Percentiles rank a stretch among this genome's conserved stretches.
Conservation (phyloP, 2,113 vertebrate species). For the Ammospiza nelsoni region DNA sequence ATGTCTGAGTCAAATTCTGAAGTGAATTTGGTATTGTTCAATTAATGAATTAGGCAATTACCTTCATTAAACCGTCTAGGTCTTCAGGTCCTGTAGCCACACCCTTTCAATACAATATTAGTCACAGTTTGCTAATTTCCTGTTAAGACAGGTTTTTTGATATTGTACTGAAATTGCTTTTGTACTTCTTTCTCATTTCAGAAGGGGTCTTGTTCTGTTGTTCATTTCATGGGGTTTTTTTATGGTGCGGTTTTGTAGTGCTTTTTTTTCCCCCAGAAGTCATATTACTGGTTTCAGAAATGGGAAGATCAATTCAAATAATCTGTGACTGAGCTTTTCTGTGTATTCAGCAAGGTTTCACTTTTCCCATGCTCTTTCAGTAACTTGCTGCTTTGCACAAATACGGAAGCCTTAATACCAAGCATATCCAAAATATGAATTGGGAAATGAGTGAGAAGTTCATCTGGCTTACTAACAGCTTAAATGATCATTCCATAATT, state of each 20-base stretch:
- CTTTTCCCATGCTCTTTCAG: conserved; percentile 15
- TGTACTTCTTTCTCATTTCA: not conserved
- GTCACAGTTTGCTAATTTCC: not conserved
- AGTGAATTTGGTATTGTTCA: not conserved
- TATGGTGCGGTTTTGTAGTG: not conserved
- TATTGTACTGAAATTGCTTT: not conserved
- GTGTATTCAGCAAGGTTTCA: not conserved
- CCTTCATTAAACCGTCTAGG: not conserved
- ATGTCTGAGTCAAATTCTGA: not conserved
- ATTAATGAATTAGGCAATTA: not conserved
- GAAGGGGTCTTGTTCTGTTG: not conserved
- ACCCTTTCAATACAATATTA: not conserved
- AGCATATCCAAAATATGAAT: not conserved
- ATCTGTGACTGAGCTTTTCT: not conserved
- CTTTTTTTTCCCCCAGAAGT: not conserved
- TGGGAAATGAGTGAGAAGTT: not conserved
- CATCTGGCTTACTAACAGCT: not conserved
- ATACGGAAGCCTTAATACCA: not conserved
- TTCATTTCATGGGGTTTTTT: not conserved
- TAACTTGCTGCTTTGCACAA: not conserved
- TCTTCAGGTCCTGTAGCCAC: not conserved
- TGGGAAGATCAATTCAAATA: not conserved
- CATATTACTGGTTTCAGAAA: not conserved
- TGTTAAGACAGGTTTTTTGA: not conserved
- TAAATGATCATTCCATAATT: not conserved